phyloP scores from a whole-genome alignment of 2,888 invertebrate genomes.

The Acronicta alni region DNA sequence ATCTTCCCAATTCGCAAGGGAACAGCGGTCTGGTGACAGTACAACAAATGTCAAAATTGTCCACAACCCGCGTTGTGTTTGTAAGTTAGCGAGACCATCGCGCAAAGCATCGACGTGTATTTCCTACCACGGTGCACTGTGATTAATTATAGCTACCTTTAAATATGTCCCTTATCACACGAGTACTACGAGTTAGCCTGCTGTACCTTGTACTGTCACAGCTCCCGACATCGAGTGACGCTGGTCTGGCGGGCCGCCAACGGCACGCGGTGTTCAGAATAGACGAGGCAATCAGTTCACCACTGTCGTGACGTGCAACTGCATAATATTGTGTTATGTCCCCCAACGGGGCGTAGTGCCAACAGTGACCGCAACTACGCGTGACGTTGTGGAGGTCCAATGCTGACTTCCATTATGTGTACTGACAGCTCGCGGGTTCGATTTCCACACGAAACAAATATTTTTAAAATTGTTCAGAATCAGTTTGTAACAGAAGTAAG shows the following conservation, averaged over 20 bases:
- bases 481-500: too few relatives aligned
- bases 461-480: too few relatives aligned
- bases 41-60: too few relatives aligned
- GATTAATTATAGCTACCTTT: too few relatives aligned
- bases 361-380: neutral
- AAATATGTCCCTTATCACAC: neutral
- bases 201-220: constrained; percentile 1
- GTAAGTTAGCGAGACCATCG: too few relatives aligned
- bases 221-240: constrained; percentile 19
- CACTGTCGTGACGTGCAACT: constrained; percentile 12
- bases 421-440: too few relatives aligned
- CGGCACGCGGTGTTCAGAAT: constrained; percentile 18
- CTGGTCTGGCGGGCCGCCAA: constrained; percentile 41
- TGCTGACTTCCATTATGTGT: neutral
- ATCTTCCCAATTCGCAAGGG: too few relatives aligned
- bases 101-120: too few relatives aligned
- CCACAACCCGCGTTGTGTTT: too few relatives aligned
- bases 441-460: too few relatives aligned
- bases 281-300: constrained; percentile 17
- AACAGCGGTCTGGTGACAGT: too few relatives aligned
- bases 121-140: too few relatives aligned
- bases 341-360: constrained; percentile 5
- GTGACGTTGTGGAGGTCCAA: neutral
- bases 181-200: neutral
- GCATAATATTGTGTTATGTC: constrained; percentile 7